Evolutionary conservation across 2,888 invertebrate species (phyloP), one percentile per base, ranked within the genome.

Genomic region (Oxystoma pomonae): DNA sequence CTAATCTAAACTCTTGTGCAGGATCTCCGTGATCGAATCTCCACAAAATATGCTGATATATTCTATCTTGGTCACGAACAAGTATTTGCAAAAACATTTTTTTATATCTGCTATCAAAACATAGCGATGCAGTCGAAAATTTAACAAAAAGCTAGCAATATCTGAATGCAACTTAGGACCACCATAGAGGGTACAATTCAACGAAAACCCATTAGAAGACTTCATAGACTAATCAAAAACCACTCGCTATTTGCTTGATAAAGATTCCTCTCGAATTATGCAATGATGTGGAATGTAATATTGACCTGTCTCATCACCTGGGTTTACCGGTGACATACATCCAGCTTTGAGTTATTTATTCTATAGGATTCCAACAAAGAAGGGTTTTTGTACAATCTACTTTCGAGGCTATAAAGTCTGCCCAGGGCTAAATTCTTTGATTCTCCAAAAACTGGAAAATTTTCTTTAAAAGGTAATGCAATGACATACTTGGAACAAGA

Each of bases 51-150:
- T 53, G 53, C n/a, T 53, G 5, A 53, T 9, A 53, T 16, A 5
- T 53, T 53, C 19, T 53, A 53, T 53, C 53, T 19, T 53, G 7
- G 5, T 53, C 17, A 19, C 53, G 7, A 53, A 53, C 53, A 16
- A 16, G 53, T 9, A 53, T 53, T n/a, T 53, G 53, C 53, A 53
- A 53, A n/a, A 53, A 53, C 53, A 53, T 53, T 19, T 53, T 53
- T 19, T 53, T 53, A 53, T 53, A 16, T 53, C 53, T 53, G 53
- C 53, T 53, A 53, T 53, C 5, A 53, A n/a, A n/a, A 53, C 53
- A 19, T 17, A 53, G 5, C n/a, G 5, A n/a, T 53, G 53, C 53
- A 53, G n/a, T 9, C 53, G 53, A 53, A 53, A 53, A 17, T 53
- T 53, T 7, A 53, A 16, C 53, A 53, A n/a, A 3, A 53, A 5